Evolutionary conservation across 1,140 invertebrate species (phyloP).

Genomic region (Helicorthomorpha holstii): DNA sequence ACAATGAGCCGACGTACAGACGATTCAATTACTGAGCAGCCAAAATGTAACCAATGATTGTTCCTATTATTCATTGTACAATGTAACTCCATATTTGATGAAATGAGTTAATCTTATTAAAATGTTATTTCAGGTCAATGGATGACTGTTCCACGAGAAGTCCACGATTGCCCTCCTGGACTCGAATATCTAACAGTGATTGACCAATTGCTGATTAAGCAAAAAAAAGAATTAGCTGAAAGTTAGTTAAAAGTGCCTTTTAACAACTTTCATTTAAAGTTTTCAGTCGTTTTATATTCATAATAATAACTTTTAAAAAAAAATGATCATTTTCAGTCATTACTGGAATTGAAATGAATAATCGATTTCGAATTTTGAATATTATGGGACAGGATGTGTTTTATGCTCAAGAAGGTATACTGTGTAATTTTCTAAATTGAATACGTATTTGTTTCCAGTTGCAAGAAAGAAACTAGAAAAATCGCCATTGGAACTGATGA

Average conservation of each 20-base stretch:
- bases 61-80: no score
- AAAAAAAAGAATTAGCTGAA: constrained; percentile 71
- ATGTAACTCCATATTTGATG: no score
- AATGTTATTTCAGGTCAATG: no score
- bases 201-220: constrained; percentile 72
- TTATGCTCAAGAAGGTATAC: constrained; percentile 53
- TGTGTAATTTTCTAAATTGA: no score
- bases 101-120: no score
- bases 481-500: no score
- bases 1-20: no score
- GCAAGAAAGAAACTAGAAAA: no score
- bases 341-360: constrained; percentile 68
- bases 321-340: constrained; percentile 44
- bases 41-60: no score
- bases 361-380: constrained; percentile 66
- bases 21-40: no score
- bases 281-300: neutral
- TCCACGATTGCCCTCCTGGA: constrained; percentile 64
- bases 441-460: no score
- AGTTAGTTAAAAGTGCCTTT: constrained; percentile 37
- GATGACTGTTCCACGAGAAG: constrained; percentile 53
- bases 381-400: constrained; percentile 56
- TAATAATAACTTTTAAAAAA: constrained; percentile 21
- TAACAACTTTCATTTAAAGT: constrained; percentile 8
- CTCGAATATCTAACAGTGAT: constrained; percentile 84